Conservation (phyloP, 2,113 vertebrate genomes). For the Alces alces region DNA sequence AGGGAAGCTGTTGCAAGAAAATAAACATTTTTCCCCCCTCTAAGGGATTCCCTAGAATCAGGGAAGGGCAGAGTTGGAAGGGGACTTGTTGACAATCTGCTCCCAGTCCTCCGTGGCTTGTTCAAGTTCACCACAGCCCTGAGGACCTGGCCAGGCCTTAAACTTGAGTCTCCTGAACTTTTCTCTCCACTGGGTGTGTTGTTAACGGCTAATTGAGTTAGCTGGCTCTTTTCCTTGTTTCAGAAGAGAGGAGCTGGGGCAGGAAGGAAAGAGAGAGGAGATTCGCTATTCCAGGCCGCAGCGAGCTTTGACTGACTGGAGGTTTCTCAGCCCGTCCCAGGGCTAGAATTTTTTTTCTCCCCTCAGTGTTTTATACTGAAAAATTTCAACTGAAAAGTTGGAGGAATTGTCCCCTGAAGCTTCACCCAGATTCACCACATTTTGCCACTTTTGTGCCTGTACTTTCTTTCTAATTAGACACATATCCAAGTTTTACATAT, state of each 20-base stretch:
- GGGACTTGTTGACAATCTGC: neutral
- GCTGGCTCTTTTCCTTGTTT: neutral
- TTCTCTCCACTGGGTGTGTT: neutral
- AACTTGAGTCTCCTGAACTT: neutral
- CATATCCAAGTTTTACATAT: neutral
- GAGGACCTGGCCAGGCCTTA: neutral
- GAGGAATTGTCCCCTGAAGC: neutral
- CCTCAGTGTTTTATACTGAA: neutral
- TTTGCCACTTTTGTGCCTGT: neutral
- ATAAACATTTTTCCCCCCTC: neutral
- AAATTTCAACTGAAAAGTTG: neutral
- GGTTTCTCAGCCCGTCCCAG: neutral
- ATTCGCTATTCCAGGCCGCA: neutral
- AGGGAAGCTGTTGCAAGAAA: neutral
- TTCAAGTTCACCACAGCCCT: fast-evolving
- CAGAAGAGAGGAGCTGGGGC: neutral
- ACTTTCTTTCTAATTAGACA: neutral
- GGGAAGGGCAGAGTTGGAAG: neutral
- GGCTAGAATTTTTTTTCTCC: neutral
- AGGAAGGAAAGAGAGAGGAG: neutral
- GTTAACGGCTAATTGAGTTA: neutral
- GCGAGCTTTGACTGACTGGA: neutral
- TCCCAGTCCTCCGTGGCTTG: neutral
- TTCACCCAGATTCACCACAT: neutral
- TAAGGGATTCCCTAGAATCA: neutral